Percentiles rank a stretch among this genome's conserved stretches.
These are phyloP conservation scores for Montipora foliosa DNA, from an alignment of 64 coral and sea anemone genomes.

Conservation along the genomic window DNA sequence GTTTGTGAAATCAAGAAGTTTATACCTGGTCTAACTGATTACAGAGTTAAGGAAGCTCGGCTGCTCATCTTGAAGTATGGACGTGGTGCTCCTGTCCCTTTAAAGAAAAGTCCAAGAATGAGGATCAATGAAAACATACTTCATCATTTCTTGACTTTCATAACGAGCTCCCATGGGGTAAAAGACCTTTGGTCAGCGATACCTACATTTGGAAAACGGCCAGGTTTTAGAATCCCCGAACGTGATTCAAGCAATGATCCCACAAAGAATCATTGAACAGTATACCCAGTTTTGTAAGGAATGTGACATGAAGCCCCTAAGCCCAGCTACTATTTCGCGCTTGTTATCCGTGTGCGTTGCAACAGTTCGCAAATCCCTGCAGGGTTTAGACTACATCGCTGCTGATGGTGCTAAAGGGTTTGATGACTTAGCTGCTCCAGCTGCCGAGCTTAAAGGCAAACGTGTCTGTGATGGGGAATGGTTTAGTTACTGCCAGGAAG, in stretches of 20 bases:
- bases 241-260: constrained; percentile 16
- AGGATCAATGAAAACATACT: constrained; percentile 16
- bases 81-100: constrained; percentile 36
- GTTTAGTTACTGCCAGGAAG: constrained; percentile 23
- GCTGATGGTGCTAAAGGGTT: constrained; percentile 43
- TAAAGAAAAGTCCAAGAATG: constrained; percentile 37
- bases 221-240: constrained; percentile 25
- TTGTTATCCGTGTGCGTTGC: constrained; percentile 1
- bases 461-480: constrained; percentile 13
- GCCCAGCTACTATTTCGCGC: not conserved
- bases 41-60: constrained; percentile 30
- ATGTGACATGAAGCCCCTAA: not conserved
- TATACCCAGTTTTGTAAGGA: constrained; percentile 38
- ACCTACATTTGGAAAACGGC: constrained; percentile 4
- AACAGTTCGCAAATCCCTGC: constrained; percentile 19
- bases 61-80: constrained; percentile 19
- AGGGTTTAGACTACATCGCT: constrained; percentile 31
- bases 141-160: constrained; percentile 57
- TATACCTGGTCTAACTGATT: constrained; percentile 58
- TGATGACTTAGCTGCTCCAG: constrained; percentile 22
- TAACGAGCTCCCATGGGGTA: constrained; percentile 33
- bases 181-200: constrained; percentile 40
- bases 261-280: constrained; percentile 2
- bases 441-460: not conserved
- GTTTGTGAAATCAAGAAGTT: constrained; percentile 26